Base-by-base conservation (phyloP, 2,113 vertebrate species). In the Raja brachyura region DNA sequence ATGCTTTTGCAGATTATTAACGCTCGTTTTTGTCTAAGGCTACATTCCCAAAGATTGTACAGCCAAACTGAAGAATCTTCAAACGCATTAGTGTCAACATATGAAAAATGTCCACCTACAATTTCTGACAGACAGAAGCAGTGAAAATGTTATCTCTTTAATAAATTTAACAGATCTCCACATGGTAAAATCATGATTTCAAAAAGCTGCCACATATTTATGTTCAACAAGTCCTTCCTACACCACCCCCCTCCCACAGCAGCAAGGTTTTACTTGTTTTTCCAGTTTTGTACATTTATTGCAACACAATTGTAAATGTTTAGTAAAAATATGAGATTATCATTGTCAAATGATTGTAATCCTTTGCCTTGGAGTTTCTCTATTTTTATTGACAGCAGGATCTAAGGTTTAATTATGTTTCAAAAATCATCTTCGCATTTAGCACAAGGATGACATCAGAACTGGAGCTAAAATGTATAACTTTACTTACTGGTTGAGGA, bases 401-500 rank as follows among this genome's bases (percentile, higher is more conserved):
- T 73, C 31, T 73, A 4, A 70, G 63, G 31, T 74, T 73, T 73
- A 25, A 73, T 70, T 48, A 5, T 63, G 20, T 31, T 92, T 48
- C 33, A 48, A 48, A 70, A 92, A 61, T 48, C 20, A 28, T 33
- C 61, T n/a, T 86, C 25, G 28, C 63, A n/a, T n/a, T 85, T 88
- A 88, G 10, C 83, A 73, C 68, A 25, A 20, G 22, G 16, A 48
- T 39, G 54, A 22, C 63, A 25, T 92, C 39, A 73, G 10, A 66
- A 70, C 11, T 13, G 0, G 1, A 79, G 39, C 75, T 76, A 14
- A 73, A 68, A 68, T 14, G 11, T 90, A 79, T 79, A 94, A 98
- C 59, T 63, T 31, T 63, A 88, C 98, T 96, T 97, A 99, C 98
- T 99, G 98, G 95, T 99, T 99, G 94, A 99, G 95, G 93, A 97